Evolutionary conservation across 2,888 invertebrate species (phyloP).

Genomic region (Glyphotaelius pellucidus): DNA sequence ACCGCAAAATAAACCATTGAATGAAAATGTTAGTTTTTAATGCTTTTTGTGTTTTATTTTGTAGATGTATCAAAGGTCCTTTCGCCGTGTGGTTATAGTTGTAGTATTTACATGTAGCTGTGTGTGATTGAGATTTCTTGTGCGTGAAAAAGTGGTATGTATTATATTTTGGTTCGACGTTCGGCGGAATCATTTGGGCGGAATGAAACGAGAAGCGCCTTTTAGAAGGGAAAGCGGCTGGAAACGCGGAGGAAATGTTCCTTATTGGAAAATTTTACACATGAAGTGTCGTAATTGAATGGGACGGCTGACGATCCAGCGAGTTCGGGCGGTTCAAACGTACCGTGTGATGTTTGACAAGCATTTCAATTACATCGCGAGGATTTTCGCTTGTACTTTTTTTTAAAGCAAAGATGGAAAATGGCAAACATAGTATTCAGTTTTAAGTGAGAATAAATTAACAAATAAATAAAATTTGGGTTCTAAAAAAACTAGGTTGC

Average conservation of each 20-base stretch:
- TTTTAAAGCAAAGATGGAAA: neutral
- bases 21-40: neutral
- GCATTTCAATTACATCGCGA: neutral
- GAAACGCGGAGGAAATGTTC: constrained; percentile 15
- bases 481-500: too few species aligned
- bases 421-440: neutral
- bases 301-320: constrained; percentile 15
- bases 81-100: neutral
- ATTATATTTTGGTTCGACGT: neutral
- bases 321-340: neutral
- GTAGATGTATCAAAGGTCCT: neutral
- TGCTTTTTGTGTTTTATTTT: neutral
- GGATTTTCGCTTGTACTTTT: neutral
- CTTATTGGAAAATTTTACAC: constrained; percentile 36
- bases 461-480: too few species aligned
- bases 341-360: neutral
- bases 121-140: constrained; percentile 35
- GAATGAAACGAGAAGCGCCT: constrained; percentile 8
- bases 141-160: neutral
- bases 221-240: constrained; percentile 20
- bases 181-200: constrained; percentile 4
- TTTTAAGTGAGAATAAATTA: neutral
- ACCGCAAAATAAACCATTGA: neutral
- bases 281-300: constrained; percentile 33
- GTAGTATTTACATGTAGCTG: constrained; percentile 12